A percentile compares a stretch with the other conserved stretches of the same genome.
These are phyloP conservation scores for Calephelis perditalis DNA, from an alignment of 2,888 invertebrate genomes.

Conservation along the genomic window DNA sequence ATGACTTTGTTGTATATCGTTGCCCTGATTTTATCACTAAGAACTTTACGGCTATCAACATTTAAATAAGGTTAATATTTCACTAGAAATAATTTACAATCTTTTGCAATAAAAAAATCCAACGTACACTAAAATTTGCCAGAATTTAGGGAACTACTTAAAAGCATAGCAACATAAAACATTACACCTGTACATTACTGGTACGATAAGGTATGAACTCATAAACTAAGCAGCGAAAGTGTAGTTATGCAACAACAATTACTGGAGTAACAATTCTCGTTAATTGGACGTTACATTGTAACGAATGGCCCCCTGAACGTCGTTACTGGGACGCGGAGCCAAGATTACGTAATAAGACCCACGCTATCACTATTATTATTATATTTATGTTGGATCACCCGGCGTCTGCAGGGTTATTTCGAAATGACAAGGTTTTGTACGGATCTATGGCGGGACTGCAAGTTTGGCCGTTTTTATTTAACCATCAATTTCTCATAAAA, in stretches of 20 bases:
- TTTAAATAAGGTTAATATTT: no score
- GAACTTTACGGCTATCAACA: no score
- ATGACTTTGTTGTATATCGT: no score
- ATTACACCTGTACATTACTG: constrained; percentile 6
- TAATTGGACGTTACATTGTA: constrained; percentile 50
- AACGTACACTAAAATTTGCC: no score
- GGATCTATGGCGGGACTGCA: no score
- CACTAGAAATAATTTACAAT: no score
- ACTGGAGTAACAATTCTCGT: constrained; percentile 35
- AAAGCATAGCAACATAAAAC: neutral
- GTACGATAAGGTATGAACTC: constrained; percentile 2
- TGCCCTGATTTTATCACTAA: no score
- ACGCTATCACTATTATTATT: constrained; percentile 22
- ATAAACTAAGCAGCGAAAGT: constrained; percentile 33
- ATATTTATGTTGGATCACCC: constrained; percentile 20
- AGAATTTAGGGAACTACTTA: no score
- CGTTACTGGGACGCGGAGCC: constrained; percentile 33
- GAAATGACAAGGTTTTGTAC: neutral
- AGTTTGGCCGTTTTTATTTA: no score
- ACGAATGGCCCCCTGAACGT: constrained; percentile 46
- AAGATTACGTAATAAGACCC: constrained; percentile 43
- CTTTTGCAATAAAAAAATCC: no score
- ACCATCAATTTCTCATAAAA: no score
- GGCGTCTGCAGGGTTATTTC: neutral
- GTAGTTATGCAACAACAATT: constrained; percentile 52